Conservation (phyloP, 2,888 invertebrate genomes). For the Ormyrus nitidulus region DNA sequence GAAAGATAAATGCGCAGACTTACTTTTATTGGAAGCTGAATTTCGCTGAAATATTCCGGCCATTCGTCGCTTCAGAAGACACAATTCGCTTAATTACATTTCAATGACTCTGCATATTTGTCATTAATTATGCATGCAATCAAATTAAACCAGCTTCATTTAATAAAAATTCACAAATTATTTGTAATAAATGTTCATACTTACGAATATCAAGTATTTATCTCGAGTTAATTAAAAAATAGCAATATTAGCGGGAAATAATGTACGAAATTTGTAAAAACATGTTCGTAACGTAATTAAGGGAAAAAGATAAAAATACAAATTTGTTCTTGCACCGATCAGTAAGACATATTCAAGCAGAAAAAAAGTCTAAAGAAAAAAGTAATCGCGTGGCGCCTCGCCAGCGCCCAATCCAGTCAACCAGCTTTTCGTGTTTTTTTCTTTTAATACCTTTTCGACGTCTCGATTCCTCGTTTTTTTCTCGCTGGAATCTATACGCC, state of each 20-base stretch:
- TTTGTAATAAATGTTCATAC: too few species aligned
- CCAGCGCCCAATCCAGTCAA: constrained; percentile 23
- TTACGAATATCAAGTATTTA: neutral
- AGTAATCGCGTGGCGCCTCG: constrained; percentile 40
- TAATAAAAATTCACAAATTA: too few species aligned
- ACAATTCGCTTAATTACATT: constrained; percentile 19
- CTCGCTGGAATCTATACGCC: constrained; percentile 71
- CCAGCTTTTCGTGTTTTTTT: constrained; percentile 23
- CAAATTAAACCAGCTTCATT: neutral
- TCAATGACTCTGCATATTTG: constrained; percentile 17
- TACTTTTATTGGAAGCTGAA: constrained; percentile 18
- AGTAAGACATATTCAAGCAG: constrained; percentile 21
- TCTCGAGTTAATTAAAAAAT: neutral
- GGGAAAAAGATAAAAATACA: constrained; percentile 3
- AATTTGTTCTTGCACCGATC: constrained; percentile 28
- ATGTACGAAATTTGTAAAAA: neutral
- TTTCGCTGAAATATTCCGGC: constrained; percentile 17
- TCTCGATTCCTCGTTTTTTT: constrained; percentile 24
- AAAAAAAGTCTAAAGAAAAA: constrained; percentile 11
- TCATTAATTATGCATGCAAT: constrained; percentile 5
- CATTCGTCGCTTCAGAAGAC: neutral
- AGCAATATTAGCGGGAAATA: constrained; percentile 2
- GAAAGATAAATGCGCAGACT: constrained; percentile 15
- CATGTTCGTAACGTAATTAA: neutral
- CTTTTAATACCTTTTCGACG: constrained; percentile 36